phyloP scores from a whole-genome alignment of 2,113 vertebrate species.

The Grallaria varia region DNA sequence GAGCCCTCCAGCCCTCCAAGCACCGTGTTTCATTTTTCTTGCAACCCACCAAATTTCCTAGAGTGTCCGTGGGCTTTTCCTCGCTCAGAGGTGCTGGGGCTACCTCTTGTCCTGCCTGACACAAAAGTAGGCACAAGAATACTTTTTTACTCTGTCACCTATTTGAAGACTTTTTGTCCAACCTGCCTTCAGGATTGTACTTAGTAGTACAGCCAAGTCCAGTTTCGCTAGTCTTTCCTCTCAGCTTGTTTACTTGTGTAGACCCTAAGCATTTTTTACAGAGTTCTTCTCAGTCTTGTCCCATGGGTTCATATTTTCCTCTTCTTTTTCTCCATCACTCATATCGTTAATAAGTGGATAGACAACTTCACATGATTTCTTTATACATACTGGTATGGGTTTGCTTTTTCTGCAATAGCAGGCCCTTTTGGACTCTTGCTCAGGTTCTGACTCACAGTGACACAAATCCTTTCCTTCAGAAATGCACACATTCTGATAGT shows the following conservation, averaged over 20 bases:
- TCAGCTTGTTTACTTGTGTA: background rate
- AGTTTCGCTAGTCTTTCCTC: background rate
- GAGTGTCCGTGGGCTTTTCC: background rate
- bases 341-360: background rate
- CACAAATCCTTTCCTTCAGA: background rate
- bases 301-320: background rate
- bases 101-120: background rate
- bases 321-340: background rate
- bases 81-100: background rate
- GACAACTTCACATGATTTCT: background rate
- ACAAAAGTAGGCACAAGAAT: background rate
- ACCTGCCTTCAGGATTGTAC: background rate
- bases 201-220: background rate
- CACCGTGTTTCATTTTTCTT: background rate
- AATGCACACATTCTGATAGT: background rate
- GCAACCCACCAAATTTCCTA: background rate
- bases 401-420: background rate
- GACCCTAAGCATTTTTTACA: background rate
- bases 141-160: background rate
- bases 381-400: background rate
- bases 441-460: background rate
- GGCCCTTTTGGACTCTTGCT: background rate
- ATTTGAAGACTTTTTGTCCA: background rate
- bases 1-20: background rate
- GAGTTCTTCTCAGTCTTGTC: background rate